Evolutionary conservation across 1,140 invertebrate genomes (phyloP).

Genomic region (Adelges cooleyi): DNA sequence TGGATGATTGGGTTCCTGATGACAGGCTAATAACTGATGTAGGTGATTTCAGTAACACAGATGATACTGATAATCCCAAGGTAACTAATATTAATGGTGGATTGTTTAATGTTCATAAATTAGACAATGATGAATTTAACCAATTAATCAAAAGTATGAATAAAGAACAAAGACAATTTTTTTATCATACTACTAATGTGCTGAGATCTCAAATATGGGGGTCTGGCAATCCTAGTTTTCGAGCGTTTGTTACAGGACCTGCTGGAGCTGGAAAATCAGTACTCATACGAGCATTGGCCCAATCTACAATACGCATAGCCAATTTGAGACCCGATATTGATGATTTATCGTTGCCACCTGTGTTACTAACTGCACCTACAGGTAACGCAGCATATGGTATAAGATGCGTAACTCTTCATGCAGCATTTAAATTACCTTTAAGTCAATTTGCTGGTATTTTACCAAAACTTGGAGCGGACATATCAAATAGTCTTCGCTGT

Average conservation of each 20-base stretch:
- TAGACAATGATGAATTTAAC: not conserved
- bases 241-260: not conserved
- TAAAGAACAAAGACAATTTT: not conserved
- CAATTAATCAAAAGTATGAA: not conserved
- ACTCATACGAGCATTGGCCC: conserved; percentile 1
- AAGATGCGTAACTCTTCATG: not conserved
- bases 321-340: conserved; percentile 6
- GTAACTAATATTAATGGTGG: not conserved
- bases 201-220: not conserved
- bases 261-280: not conserved
- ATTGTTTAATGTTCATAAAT: not conserved
- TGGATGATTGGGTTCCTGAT: not conserved
- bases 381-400: not conserved
- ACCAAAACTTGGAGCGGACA: not conserved
- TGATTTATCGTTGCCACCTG: not conserved
- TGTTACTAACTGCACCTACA: not conserved
- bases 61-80: not conserved
- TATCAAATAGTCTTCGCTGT: conserved; percentile 23
- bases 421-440: not conserved
- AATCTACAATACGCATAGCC: not conserved
- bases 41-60: not conserved
- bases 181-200: not conserved
- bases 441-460: not conserved
- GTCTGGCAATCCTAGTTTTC: not conserved
- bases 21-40: not conserved